phyloP scores from a whole-genome alignment of 2,797 vertebrate species.

The Halcyon chelicuti region DNA sequence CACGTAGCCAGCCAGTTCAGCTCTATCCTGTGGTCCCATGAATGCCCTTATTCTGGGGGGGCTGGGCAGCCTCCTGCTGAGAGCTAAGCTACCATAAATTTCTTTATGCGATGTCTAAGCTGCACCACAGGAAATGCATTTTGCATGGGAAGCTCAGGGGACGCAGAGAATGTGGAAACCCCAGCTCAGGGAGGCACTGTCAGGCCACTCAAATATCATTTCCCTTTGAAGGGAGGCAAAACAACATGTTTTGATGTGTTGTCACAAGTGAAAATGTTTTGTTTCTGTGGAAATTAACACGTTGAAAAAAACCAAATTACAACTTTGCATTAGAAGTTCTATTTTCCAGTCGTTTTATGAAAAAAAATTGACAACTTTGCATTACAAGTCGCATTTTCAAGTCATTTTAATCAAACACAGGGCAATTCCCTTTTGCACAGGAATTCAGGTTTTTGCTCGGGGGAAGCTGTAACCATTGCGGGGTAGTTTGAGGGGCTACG shows the following conservation, averaged over 20 bases:
- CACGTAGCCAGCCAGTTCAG: accelerated
- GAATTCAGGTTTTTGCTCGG: background rate
- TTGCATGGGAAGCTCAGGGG: background rate
- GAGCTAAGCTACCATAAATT: background rate
- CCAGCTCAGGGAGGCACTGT: background rate
- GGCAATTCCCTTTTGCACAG: background rate
- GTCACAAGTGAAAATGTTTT: background rate
- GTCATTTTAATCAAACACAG: background rate
- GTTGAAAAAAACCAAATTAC: background rate
- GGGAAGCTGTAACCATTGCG: background rate
- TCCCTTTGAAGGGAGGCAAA: background rate
- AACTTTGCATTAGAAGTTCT: background rate
- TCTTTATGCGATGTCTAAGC: background rate
- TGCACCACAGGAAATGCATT: background rate
- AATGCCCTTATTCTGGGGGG: background rate
- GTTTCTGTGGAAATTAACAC: background rate
- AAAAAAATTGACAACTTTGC: background rate
- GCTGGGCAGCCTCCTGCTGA: background rate
- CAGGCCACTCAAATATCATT: background rate
- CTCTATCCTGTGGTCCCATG: background rate
- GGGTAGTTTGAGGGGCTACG: background rate
- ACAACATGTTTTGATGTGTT: background rate
- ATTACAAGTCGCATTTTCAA: background rate
- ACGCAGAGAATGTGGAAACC: background rate
- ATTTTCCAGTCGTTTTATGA: background rate